Evolutionary conservation across 1,140 invertebrate genomes (phyloP).

Genomic region (Bradysia coprophila): DNA sequence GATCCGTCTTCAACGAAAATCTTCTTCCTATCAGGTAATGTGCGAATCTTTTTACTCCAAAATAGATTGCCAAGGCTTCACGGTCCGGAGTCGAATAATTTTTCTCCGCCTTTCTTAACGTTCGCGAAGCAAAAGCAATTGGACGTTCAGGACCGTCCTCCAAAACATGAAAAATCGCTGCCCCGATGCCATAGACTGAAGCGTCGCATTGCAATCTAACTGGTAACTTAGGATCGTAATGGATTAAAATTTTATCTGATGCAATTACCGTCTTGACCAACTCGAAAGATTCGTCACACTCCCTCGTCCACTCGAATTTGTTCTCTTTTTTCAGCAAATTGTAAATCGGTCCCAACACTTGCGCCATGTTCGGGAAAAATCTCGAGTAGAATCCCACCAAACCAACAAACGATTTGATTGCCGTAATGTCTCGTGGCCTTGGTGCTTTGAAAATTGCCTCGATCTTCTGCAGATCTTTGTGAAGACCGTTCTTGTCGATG

Average conservation of each 20-base stretch:
- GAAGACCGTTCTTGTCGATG: conserved; percentile 5
- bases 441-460: conserved; percentile 7
- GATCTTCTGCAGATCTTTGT: conserved; percentile 9
- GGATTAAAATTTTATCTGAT: conserved; percentile 13
- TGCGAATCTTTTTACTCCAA: conserved; percentile 26
- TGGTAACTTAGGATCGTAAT: conserved; percentile 24
- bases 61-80: conserved; percentile 13
- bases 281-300: background rate
- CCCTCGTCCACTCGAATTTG: conserved; percentile 4
- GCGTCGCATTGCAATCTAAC: conserved; percentile 26
- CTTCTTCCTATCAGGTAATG: conserved; percentile 22
- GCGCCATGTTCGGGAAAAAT: conserved; percentile 17
- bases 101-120: conserved; percentile 14
- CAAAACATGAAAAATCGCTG: conserved; percentile 22
- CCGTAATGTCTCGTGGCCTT: conserved; percentile 7
- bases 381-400: conserved; percentile 15
- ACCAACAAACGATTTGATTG: conserved; percentile 13
- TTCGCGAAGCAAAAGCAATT: conserved; percentile 22
- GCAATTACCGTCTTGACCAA: conserved; percentile 7
- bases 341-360: conserved; percentile 13
- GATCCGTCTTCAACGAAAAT: conserved; percentile 29
- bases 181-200: conserved; percentile 22
- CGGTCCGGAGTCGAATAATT: conserved; percentile 17
- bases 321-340: conserved; percentile 10
- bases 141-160: conserved; percentile 20